Conservation (phyloP, 2,888 invertebrate genomes). For the Drosophila vallismaia region DNA sequence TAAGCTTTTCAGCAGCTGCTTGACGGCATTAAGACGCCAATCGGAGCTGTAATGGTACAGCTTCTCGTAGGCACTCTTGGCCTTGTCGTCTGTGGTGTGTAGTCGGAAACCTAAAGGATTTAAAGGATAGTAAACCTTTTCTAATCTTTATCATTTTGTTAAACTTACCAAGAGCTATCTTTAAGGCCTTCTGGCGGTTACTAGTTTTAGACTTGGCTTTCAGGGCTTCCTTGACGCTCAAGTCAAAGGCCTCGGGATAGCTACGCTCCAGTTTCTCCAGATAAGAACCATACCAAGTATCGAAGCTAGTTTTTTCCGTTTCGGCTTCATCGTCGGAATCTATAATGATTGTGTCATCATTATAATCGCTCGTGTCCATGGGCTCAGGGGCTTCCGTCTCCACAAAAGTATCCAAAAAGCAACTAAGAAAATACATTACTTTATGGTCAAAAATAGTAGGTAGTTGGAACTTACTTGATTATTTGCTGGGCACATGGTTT, state of each 20-base stretch:
- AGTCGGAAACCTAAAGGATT: conserved; percentile 84
- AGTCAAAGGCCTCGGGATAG: conserved; percentile 90
- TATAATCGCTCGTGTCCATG: conserved; percentile 31
- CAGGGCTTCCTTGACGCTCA: conserved; percentile 87
- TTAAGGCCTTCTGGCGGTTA: conserved; percentile 83
- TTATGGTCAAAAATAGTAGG: background rate
- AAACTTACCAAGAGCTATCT: conserved; percentile 78
- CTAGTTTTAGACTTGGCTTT: conserved; percentile 61
- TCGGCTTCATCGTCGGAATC: conserved; percentile 79
- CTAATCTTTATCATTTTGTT: background rate
- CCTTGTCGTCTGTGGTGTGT: conserved; percentile 85
- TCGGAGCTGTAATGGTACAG: conserved; percentile 89
- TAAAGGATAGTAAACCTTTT: background rate
- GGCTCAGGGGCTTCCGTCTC: conserved; percentile 19
- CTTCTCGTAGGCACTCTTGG: conserved; percentile 87
- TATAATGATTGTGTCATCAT: conserved; percentile 81
- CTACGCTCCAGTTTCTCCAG: conserved; percentile 88
- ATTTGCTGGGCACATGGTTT: conserved; percentile 85
- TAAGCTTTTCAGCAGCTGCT: conserved; percentile 86
- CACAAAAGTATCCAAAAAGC: conserved; percentile 84
- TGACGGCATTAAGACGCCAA: conserved; percentile 88
- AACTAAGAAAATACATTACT: conserved; percentile 81
- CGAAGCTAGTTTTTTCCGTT: conserved; percentile 67
- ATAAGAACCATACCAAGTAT: conserved; percentile 85
- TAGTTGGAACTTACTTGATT: conserved; percentile 85